Evolutionary conservation across 2,797 vertebrate species (phyloP).

Genomic region (Chiropotes sagulatus): DNA sequence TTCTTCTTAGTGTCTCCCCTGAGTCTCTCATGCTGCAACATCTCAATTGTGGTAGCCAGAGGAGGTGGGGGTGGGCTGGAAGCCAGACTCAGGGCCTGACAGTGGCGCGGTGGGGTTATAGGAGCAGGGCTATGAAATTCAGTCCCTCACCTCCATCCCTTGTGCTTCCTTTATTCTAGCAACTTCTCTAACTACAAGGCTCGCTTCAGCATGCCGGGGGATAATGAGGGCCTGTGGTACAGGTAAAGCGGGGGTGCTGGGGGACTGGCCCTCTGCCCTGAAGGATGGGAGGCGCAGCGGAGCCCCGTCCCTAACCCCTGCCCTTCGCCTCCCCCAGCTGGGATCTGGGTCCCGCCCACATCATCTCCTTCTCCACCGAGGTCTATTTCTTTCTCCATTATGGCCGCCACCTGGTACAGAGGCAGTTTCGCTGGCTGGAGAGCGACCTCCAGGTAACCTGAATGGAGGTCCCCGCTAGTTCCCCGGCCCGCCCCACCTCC

Average conservation of each 20-base stretch:
- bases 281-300: background rate
- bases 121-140: fast-evolving
- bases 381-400: slow-evolving; percentile 92
- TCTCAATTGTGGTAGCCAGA: background rate
- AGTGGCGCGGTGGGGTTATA: too few relatives aligned
- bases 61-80: background rate
- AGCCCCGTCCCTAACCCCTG: background rate
- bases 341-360: slow-evolving; percentile 91
- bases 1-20: background rate
- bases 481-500: fast-evolving
- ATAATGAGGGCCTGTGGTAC: slow-evolving; percentile 93
- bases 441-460: slow-evolving; percentile 89
- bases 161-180: slow-evolving; percentile 79
- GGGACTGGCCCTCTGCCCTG: background rate
- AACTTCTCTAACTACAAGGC: slow-evolving; percentile 95
- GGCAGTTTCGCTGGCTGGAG: slow-evolving; percentile 91
- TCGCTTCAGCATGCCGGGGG: slow-evolving; percentile 93
- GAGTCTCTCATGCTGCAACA: background rate
- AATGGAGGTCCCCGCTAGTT: fast-evolving
- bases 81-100: background rate
- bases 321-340: slow-evolving; percentile 85
- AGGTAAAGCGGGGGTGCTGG: slow-evolving; percentile 83
- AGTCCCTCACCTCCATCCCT: background rate
- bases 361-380: slow-evolving; percentile 93
- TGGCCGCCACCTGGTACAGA: slow-evolving; percentile 88